Evolutionary conservation across 2,888 invertebrate genomes (phyloP), one percentile per base, ranked within the genome.

Genomic region (Metallyticus violacea): DNA sequence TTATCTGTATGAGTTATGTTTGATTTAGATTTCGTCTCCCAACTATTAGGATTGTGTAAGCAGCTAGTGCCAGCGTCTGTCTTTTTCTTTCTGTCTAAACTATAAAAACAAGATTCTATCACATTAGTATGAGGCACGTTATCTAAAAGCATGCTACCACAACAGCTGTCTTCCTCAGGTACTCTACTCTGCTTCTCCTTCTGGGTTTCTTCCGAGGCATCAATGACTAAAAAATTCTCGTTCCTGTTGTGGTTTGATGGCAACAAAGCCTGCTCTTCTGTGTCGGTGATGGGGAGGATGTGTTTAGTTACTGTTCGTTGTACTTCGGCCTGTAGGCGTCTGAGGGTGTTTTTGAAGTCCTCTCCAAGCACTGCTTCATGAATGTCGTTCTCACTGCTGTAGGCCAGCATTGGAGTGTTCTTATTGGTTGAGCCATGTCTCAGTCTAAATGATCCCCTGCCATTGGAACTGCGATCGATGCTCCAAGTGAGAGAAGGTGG

Each of bases 351-450:
- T 89, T 93, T 76, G 88, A 94, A 94, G 86, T 93, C 93, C 86
- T 93, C 93, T 86, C 93, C 92, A 79, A 93, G 91, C 81, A 91
- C 91, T 62, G 91, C 91, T 88, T 92, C 93, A 81, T 93, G 91
- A 62, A 94, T 91, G 89, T 93, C 94, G 30, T 94, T 93, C 88
- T 94, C 94, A 89, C 94, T 94, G 29, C 93, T 93, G 85, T 93
- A 93, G 9, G 77, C 25, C 25, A 79, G 9, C 7, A 84, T 7
- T 6, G 77, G 25, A 25, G 77, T 26, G 26, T 77, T 76, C 77
- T 77, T 81, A 9, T 85, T 85, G 9, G 28, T 29, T 15, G 83
- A 85, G 26, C 81, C 79, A 15, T 76, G 30, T 22, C 84, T 77
- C 79, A 83, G 83, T 77, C 83, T 87, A 77, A 86, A 80, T 9